phyloP scores from a whole-genome alignment of 2,113 vertebrate genomes.

The Gopherus flavomarginatus region DNA sequence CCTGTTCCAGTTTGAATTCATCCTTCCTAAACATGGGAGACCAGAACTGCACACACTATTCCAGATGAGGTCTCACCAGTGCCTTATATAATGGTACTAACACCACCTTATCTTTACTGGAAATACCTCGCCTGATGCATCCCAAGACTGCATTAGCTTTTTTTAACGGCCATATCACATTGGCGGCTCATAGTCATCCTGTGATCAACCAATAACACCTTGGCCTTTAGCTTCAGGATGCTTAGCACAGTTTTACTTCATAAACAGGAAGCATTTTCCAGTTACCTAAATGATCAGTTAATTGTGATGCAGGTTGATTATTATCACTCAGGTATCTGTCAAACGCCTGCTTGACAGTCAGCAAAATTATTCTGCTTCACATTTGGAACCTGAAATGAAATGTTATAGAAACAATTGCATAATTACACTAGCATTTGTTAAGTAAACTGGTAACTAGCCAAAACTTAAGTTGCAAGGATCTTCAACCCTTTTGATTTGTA shows the following conservation, averaged over 20 bases:
- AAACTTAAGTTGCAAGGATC: not conserved
- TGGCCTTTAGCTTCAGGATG: not conserved
- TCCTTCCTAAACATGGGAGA: too few relatives aligned
- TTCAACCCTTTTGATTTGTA: not conserved
- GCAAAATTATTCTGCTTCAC: accelerated
- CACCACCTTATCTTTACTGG: too few relatives aligned
- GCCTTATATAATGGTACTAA: too few relatives aligned
- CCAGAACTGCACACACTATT: too few relatives aligned
- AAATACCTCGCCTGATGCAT: too few relatives aligned
- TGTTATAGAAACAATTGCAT: not conserved
- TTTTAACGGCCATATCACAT: too few relatives aligned
- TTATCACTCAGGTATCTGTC: not conserved
- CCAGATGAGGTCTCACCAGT: too few relatives aligned
- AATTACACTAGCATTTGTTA: not conserved
- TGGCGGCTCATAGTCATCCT: too few relatives aligned
- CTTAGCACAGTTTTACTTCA: not conserved
- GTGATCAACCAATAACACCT: not conserved
- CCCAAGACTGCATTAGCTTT: too few relatives aligned
- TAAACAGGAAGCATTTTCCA: not conserved
- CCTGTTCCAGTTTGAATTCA: too few relatives aligned
- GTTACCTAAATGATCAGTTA: not conserved
- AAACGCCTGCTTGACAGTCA: not conserved
- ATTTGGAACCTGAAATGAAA: not conserved
- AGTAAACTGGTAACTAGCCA: not conserved
- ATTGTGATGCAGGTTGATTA: not conserved